Evolutionary conservation across 2,888 invertebrate species (phyloP), one percentile per base, ranked within the genome.

Genomic region (Ormyrus thymus): DNA sequence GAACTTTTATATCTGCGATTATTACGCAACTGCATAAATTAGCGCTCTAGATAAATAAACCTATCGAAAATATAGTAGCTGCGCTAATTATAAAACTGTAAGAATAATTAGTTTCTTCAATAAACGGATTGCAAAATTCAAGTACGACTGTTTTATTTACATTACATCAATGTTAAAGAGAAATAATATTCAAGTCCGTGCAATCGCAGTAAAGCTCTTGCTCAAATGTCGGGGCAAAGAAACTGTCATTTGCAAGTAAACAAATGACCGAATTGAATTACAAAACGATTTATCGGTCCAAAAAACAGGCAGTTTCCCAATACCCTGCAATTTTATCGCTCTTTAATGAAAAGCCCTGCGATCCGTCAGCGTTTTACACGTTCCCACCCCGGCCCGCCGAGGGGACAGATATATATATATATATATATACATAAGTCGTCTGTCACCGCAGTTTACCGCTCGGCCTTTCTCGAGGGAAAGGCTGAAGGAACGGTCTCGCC

Each of bases 391-490:
- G 29, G 2, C 46, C 48, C 15, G 45, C 45, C 61, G n/a, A 13
- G 65, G 50, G 13, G 9, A 65, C n/a, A 50, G 29, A 29, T 29
- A 29, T 29, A 29, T n/a, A n/a, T n/a, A n/a, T n/a, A n/a, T n/a
- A n/a, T n/a, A n/a, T n/a, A n/a, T n/a, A n/a, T n/a, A n/a, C n/a
- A n/a, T 29, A 48, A 50, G 45, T 4, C 10, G 10, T 45, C 61
- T 8, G 45, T 9, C 13, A 48, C 43, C 29, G 66, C 7, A 1
- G 29, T 29, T 29, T 29, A 29, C 29, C 29, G 13, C 11, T 15
- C 51, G n/a, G 65, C 53, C 51, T 66, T 66, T 66, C 66, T 65
- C 59, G 5, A 53, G 56, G 50, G 48, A 70, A 70, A 59, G 59
- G 59, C 11, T 50, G 29, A 59, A 59, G n/a, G 48, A 48, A 69